Evolutionary conservation across 2,113 vertebrate genomes (phyloP), one percentile per base, ranked within the genome.

Genomic region (Ailurus styani): DNA sequence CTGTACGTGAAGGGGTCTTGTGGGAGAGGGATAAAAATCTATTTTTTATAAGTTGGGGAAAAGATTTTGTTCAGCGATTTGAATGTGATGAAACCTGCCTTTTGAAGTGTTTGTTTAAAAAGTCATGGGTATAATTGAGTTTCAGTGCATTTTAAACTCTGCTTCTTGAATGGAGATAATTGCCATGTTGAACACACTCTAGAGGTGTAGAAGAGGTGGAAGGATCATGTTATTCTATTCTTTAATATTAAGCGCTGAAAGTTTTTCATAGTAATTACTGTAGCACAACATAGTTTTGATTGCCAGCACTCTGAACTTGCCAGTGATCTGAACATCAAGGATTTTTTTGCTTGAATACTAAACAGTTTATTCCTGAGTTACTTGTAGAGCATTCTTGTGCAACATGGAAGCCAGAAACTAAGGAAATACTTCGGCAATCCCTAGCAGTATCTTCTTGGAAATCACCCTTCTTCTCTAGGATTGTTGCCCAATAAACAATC

Each of bases 101-200:
- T 96, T 97, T 97, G 95, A 97, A 97, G 83, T 91, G 50, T 85
- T 55, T 94, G 81, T 91, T 98, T 96, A 87, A 95, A 97, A 98
- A 97, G 87, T 96, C 95, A 18, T 68, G 78, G 79, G 85, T 96
- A 25, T 96, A 94, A 96, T 72, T 66, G 85, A 72, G 90, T 97
- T 96, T 96, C 94, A 83, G 0, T 93, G 90, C 87, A 92, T 77
- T 97, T 96, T 97, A 95, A 95, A 97, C 89, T 86, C 21, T 84
- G 91, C 81, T 62, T 94, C 94, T 96, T 96, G 96, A 98, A 50
- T 7, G 84, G 72, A 87, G 81, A 27, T 97, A 64, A 95, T 98
- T 97, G 78, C 91, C 87, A 78, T 90, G 91, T 96, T 97, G 97
- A 96, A 96, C 84, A 90, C 42, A 97, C 86, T 96, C 82, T 82